Base-by-base conservation (phyloP, 2,113 vertebrate species). In the Zosterops japonicus region DNA sequence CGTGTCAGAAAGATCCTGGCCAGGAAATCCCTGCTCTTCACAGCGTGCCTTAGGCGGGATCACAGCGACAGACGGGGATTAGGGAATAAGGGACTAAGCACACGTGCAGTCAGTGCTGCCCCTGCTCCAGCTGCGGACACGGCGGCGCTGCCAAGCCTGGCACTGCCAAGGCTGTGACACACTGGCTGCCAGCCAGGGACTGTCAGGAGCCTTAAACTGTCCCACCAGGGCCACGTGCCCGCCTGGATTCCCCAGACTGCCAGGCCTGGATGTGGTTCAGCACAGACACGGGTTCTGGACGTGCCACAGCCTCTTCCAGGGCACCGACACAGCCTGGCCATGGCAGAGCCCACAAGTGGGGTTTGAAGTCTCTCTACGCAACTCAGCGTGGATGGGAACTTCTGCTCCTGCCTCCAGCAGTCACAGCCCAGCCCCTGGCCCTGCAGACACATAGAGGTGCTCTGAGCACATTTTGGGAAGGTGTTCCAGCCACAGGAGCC, bases 81-180 rank as follows among this genome's bases (percentile, higher is more conserved):
- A 46, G 46, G 46, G 46, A 21, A 46, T 46, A 21, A 60, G 59
- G 88, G 68, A 68, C 5, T 17, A 10, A 46, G 42, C 41, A 5
- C 1, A 0, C 35, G 12, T 9, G 52, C 36, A 64, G 69, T 10
- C 41, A 22, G 64, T 2, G 53, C 33, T 82, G 9, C 2, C 0
- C 19, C 52, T 46, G 68, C 42, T 47, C 49, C 46, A 47, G 76
- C 4, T 4, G 4, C 1, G 0, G 29, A 2, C 4, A 1, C 29
- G 14, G 13, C 1, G 0, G 35, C 76, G 4, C 64, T 1, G 70
- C 69, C 12, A 2, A 46, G 71, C 2, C 11, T 9, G 0, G 36
- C 70, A 12, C 47, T 2, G 68, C 67, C 9, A 1, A 6, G 67
- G 42, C 83, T 24, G 61, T 29, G 76, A 64, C 4, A 1, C 1